Evolutionary conservation across 2,888 invertebrate genomes (phyloP).

Genomic region (Cepaea hortensis): DNA sequence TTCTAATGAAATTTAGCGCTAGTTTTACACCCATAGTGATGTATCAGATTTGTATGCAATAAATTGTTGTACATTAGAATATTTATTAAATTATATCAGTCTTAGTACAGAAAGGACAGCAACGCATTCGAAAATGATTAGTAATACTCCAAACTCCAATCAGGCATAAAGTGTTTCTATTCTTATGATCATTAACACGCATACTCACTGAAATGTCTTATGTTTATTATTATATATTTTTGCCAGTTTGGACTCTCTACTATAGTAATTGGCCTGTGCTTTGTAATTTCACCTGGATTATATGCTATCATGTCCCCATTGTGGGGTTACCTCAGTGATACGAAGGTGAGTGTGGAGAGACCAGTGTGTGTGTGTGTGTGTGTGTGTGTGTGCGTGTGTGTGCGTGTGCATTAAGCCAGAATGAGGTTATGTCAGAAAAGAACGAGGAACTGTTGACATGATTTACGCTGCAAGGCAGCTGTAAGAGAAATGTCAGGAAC

Average conservation of each 20-base stretch:
- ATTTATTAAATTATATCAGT: too few relatives aligned
- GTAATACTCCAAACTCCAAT: not conserved
- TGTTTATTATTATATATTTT: not conserved
- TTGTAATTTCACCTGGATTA: slow-evolving; percentile 61
- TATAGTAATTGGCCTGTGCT: slow-evolving; percentile 63
- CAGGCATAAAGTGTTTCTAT: not conserved
- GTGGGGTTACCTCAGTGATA: slow-evolving; percentile 64
- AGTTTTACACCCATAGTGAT: too few relatives aligned
- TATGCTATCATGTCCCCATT: slow-evolving; percentile 65
- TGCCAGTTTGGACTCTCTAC: slow-evolving; percentile 62
- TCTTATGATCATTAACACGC: not conserved
- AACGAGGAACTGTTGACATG: too few relatives aligned
- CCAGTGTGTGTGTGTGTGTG: not conserved
- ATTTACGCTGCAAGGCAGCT: too few relatives aligned
- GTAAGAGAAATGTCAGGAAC: too few relatives aligned
- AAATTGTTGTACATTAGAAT: too few relatives aligned
- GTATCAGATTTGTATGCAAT: too few relatives aligned
- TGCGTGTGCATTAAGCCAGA: too few relatives aligned
- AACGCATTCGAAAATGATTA: too few relatives aligned
- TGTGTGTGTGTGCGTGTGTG: not conserved
- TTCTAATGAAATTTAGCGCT: too few relatives aligned
- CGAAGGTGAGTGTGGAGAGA: slow-evolving; percentile 54
- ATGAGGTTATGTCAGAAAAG: too few relatives aligned
- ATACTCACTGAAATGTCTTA: not conserved
- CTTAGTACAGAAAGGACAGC: too few relatives aligned